phyloP scores from a whole-genome alignment of 2,113 vertebrate genomes.

The Elgaria multicarinata region DNA sequence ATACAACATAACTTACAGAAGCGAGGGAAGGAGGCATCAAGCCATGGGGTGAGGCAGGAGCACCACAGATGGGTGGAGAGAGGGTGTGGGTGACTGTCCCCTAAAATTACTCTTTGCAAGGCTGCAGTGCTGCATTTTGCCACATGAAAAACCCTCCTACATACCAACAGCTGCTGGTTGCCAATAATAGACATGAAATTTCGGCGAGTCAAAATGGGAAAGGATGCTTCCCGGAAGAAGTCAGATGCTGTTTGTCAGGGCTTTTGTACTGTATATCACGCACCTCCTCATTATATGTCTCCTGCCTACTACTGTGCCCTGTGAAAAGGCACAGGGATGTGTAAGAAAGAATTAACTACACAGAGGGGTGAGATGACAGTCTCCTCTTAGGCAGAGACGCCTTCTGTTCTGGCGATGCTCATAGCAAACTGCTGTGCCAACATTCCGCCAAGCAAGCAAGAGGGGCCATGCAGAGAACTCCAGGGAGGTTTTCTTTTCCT shows the following conservation, averaged over 20 bases:
- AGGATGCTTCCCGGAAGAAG: constrained; percentile 43
- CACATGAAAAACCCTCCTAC: background rate
- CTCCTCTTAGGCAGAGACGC: constrained; percentile 18
- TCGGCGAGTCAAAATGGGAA: constrained; percentile 8
- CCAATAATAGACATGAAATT: constrained; percentile 25
- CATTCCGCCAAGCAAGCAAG: background rate
- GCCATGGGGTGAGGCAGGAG: background rate
- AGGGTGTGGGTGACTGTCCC: background rate
- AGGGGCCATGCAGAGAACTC: background rate
- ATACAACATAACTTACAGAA: background rate
- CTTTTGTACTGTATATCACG: constrained; percentile 48
- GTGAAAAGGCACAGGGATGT: constrained; percentile 23
- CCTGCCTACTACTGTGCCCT: constrained; percentile 59
- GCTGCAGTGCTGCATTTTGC: background rate
- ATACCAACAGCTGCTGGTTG: background rate
- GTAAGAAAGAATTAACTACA: background rate
- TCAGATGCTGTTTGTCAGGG: constrained; percentile 60
- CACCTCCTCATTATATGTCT: constrained; percentile 56
- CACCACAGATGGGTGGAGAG: background rate
- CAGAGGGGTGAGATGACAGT: constrained; percentile 22
- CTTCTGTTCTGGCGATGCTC: constrained; percentile 13
- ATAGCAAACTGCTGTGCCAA: background rate
- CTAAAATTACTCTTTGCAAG: background rate
- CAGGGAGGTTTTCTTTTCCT: background rate
- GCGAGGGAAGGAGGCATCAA: background rate